Evolutionary conservation across 2,113 vertebrate species (phyloP).

Genomic region (Cygnus buccinator): DNA sequence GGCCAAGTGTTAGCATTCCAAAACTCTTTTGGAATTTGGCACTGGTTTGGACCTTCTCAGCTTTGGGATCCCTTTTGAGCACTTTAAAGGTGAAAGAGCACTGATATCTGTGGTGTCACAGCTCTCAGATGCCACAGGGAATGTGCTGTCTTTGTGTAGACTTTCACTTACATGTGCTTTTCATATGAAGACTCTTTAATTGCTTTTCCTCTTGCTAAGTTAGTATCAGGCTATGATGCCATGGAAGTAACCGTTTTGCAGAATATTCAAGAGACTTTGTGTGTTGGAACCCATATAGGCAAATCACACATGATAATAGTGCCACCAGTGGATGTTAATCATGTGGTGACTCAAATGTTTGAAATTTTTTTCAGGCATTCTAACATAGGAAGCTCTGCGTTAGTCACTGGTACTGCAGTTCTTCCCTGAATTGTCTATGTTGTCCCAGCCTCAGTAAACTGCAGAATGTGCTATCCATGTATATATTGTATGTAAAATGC

Average conservation of each 20-base stretch:
- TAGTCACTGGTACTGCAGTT: neutral
- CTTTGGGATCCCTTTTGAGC: neutral
- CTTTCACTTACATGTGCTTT: neutral
- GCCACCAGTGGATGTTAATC: neutral
- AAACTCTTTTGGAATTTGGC: constrained; percentile 1
- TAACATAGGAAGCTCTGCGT: neutral
- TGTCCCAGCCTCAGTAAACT: constrained; percentile 28
- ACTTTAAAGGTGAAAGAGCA: neutral
- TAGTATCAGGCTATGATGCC: neutral
- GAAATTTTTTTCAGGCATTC: constrained; percentile 4
- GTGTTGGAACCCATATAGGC: neutral
- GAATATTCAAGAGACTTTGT: neutral
- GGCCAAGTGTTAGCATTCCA: constrained; percentile 20
- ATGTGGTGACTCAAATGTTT: neutral
- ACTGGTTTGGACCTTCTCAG: neutral
- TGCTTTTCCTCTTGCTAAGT: constrained; percentile 1
- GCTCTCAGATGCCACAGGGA: neutral
- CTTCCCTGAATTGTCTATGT: constrained; percentile 12
- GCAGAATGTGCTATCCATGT: constrained; percentile 55
- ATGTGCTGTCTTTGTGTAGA: neutral
- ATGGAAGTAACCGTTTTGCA: neutral
- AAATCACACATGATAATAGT: neutral
- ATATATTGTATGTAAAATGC: constrained; percentile 73
- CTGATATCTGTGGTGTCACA: neutral
- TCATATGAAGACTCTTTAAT: neutral